These are phyloP conservation scores for Eilema sororculum DNA, from an alignment of 2,888 invertebrate genomes.

Conservation along the genomic window DNA sequence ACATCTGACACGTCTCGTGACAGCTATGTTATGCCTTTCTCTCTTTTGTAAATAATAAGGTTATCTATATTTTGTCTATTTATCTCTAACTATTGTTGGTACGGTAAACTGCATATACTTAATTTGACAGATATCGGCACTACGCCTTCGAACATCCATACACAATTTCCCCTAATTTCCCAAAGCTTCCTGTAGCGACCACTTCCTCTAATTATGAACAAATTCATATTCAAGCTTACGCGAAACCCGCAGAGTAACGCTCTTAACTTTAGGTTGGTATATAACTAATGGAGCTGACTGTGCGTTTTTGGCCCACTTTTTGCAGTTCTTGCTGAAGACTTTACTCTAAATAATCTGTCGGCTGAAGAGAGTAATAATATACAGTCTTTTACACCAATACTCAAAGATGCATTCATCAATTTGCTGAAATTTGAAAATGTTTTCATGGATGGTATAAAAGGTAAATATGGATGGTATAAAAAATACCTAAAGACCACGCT, in stretches of 20 bases:
- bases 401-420: background rate
- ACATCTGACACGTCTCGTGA: no score
- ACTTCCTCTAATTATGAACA: background rate
- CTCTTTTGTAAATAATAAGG: background rate
- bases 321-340: background rate
- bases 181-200: background rate
- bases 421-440: background rate
- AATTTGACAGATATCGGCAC: background rate
- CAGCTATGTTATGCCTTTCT: background rate
- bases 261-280: background rate
- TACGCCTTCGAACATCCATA: background rate
- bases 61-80: no score
- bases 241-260: background rate
- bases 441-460: background rate
- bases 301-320: background rate
- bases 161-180: background rate
- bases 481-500: no score
- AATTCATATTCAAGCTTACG: background rate
- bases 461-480: background rate
- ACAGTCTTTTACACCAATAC: background rate
- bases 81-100: background rate
- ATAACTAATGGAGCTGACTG: background rate
- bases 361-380: background rate
- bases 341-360: slow-evolving; percentile 2
- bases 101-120: background rate